These are phyloP conservation scores for Nemapogon koenigi DNA, from an alignment of 2,888 invertebrate genomes.

Conservation along the genomic window DNA sequence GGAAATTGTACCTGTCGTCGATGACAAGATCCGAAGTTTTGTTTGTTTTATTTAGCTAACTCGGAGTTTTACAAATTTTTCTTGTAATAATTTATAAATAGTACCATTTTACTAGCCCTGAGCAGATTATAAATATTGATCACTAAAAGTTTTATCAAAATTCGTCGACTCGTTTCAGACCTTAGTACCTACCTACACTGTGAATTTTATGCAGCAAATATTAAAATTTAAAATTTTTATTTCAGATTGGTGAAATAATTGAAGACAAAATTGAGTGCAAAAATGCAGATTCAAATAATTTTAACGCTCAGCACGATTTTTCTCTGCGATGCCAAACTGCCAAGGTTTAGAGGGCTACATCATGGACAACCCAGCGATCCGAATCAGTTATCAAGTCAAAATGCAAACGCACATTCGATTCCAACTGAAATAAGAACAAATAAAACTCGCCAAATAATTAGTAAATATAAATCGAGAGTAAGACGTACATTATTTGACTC, in stretches of 20 bases:
- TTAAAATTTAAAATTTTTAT: constrained; percentile 23
- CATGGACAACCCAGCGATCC: too few relatives aligned
- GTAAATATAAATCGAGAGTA: constrained; percentile 40
- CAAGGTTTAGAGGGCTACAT: constrained; percentile 36
- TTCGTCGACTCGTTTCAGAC: too few relatives aligned
- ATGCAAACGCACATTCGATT: constrained; percentile 30
- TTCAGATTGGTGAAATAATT: constrained; percentile 28
- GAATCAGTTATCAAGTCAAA: constrained; percentile 40
- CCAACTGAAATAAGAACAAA: constrained; percentile 40
- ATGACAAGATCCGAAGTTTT: constrained; percentile 29
- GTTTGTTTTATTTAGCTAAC: background rate
- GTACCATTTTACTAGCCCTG: background rate
- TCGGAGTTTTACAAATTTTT: background rate
- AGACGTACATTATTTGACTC: constrained; percentile 50
- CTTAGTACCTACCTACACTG: too few relatives aligned
- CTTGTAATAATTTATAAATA: background rate
- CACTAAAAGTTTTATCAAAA: too few relatives aligned
- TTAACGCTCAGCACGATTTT: constrained; percentile 42
- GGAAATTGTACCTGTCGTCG: constrained; percentile 47
- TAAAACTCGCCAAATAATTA: constrained; percentile 44
- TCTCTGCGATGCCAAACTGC: constrained; percentile 49
- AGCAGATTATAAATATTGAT: too few relatives aligned
- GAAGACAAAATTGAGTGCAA: constrained; percentile 16
- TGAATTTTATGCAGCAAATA: too few relatives aligned
- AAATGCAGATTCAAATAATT: constrained; percentile 44